Conservation (phyloP, 2,888 invertebrate species). For the Agrochola lota region DNA sequence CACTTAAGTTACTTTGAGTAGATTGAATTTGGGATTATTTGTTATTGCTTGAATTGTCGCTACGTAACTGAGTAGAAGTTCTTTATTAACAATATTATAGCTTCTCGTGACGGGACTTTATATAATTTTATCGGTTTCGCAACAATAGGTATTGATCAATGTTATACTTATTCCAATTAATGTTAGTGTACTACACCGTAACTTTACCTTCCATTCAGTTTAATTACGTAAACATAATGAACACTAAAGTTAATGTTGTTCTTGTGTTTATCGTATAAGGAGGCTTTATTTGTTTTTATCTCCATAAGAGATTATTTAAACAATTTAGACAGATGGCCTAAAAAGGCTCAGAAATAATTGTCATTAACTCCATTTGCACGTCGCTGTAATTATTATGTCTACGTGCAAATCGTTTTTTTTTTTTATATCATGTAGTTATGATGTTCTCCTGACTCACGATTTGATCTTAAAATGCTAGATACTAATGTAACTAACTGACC, state of each 20-base stretch:
- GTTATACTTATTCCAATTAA: not conserved
- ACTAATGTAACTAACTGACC: not conserved
- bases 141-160: not conserved
- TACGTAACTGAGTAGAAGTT: too few species aligned
- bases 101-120: too few species aligned
- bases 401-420: conserved; percentile 4
- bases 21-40: too few species aligned
- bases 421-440: not conserved
- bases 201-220: not conserved
- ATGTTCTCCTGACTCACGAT: not conserved
- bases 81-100: too few species aligned
- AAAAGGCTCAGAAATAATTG: not conserved
- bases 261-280: conserved; percentile 26
- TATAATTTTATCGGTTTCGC: conserved; percentile 4
- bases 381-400: not conserved
- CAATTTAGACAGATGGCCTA: conserved; percentile 2
- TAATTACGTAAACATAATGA: not conserved
- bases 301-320: conserved; percentile 13
- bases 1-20: too few species aligned
- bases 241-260: conserved; percentile 4
- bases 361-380: not conserved
- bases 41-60: too few species aligned
- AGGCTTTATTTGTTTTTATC: not conserved
- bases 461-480: not conserved
- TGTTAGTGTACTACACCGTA: not conserved